Conservation (phyloP, 1,140 invertebrate genomes). For the Tetramorium alpestre region DNA sequence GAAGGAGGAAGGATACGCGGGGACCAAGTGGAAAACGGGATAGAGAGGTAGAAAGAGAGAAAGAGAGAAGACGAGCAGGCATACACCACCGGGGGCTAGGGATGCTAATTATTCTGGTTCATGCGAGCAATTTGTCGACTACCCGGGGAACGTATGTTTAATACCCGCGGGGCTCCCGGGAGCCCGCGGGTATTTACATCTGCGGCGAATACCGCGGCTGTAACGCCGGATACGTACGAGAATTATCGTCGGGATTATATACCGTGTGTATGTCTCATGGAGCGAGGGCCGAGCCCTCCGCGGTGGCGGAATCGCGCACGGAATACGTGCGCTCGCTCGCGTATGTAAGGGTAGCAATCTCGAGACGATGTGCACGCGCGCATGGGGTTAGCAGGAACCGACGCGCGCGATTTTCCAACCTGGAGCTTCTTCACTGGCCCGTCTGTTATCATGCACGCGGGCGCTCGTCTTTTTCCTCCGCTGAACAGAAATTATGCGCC, state of each 20-base stretch:
- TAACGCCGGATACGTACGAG: constrained; percentile 64
- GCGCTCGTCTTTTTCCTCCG: background rate
- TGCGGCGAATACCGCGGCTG: constrained; percentile 75
- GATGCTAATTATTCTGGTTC: constrained; percentile 84
- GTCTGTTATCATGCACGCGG: constrained; percentile 21
- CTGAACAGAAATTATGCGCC: constrained; percentile 33
- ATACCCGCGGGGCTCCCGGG: constrained; percentile 75
- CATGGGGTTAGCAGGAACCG: constrained; percentile 32
- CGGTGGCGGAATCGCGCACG: constrained; percentile 33
- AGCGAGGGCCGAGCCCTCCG: background rate
- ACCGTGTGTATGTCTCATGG: background rate
- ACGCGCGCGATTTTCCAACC: constrained; percentile 25
- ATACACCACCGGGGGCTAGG: constrained; percentile 71
- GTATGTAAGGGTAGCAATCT: constrained; percentile 59
- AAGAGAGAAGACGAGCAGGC: constrained; percentile 10
- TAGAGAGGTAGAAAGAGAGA: background rate
- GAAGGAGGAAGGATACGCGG: background rate
- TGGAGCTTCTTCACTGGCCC: background rate
- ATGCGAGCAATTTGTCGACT: constrained; percentile 83
- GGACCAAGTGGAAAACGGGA: background rate
- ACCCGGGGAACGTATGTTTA: constrained; percentile 79
- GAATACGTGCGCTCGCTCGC: background rate
- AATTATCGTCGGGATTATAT: constrained; percentile 70
- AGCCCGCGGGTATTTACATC: constrained; percentile 82
- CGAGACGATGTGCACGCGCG: constrained; percentile 10